These are phyloP conservation scores for Mamestra brassicae DNA, from an alignment of 2,888 invertebrate species.

Conservation along the genomic window DNA sequence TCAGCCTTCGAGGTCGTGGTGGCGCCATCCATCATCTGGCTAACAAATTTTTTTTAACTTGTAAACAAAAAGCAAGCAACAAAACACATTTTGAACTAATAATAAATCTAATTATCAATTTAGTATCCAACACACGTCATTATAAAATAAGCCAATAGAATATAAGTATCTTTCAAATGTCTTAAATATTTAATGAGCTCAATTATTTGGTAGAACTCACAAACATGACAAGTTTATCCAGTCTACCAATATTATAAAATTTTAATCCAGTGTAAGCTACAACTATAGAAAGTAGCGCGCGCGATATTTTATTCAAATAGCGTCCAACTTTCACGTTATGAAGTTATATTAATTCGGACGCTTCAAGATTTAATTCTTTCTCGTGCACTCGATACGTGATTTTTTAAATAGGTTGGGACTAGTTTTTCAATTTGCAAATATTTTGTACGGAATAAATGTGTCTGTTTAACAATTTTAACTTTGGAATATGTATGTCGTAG, in stretches of 20 bases:
- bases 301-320: conserved; percentile 57
- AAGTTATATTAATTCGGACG: conserved; percentile 39
- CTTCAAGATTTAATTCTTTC: conserved; percentile 20
- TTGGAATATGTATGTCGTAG: no score
- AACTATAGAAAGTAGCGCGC: conserved; percentile 18
- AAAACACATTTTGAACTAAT: not conserved
- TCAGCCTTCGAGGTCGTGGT: no score
- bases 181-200: conserved; percentile 17
- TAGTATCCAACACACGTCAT: not conserved
- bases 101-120: not conserved
- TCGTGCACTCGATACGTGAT: conserved; percentile 21
- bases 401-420: not conserved
- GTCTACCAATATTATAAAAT: not conserved
- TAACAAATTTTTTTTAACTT: no score
- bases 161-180: not conserved
- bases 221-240: no score
- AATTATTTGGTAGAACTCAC: not conserved
- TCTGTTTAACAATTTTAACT: not conserved
- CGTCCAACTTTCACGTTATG: conserved; percentile 39
- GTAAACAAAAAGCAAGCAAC: not conserved
- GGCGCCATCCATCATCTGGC: no score
- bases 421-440: not conserved
- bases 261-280: conserved; percentile 8
- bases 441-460: not conserved
- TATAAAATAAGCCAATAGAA: not conserved